phyloP scores from a whole-genome alignment of 1,140 invertebrate genomes.

The Trachymyrmex septentrionalis region DNA sequence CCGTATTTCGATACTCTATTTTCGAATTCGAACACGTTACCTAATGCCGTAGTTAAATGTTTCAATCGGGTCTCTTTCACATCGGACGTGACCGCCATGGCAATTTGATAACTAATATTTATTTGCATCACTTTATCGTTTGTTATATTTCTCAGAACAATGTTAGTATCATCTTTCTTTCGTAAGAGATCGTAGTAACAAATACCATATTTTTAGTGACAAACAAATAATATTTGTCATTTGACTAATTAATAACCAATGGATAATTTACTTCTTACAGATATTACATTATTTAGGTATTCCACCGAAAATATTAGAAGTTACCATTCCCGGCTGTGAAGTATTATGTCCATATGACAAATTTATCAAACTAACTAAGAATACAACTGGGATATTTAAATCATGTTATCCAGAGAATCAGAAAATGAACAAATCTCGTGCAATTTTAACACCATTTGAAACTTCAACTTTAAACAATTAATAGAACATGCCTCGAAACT shows the following conservation, averaged over 20 bases:
- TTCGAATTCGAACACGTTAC: constrained; percentile 73
- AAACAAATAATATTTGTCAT: background rate
- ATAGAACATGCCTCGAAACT: background rate
- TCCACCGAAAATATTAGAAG: background rate
- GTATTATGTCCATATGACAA: constrained; percentile 34
- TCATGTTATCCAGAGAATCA: background rate
- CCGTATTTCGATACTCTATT: constrained; percentile 46
- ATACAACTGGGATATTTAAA: background rate
- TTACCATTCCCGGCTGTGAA: constrained; percentile 17
- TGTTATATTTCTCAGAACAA: constrained; percentile 27
- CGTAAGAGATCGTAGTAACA: constrained; percentile 69
- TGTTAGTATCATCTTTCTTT: constrained; percentile 55
- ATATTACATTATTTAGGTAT: constrained; percentile 25
- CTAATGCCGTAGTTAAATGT: constrained; percentile 76
- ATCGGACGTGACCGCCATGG: constrained; percentile 74
- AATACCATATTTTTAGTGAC: constrained; percentile 37
- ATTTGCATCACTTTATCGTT: constrained; percentile 73
- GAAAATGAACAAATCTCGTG: background rate
- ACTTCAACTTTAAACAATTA: background rate
- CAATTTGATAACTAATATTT: constrained; percentile 77
- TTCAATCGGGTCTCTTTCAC: constrained; percentile 70
- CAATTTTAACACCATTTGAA: too few species aligned
- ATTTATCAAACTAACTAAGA: constrained; percentile 21
- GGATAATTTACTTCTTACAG: background rate
- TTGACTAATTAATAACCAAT: constrained; percentile 4